Percentiles rank a stretch among this genome's conserved stretches.
phyloP scores from a whole-genome alignment of 2,888 invertebrate genomes.

The Atherix ibis region DNA sequence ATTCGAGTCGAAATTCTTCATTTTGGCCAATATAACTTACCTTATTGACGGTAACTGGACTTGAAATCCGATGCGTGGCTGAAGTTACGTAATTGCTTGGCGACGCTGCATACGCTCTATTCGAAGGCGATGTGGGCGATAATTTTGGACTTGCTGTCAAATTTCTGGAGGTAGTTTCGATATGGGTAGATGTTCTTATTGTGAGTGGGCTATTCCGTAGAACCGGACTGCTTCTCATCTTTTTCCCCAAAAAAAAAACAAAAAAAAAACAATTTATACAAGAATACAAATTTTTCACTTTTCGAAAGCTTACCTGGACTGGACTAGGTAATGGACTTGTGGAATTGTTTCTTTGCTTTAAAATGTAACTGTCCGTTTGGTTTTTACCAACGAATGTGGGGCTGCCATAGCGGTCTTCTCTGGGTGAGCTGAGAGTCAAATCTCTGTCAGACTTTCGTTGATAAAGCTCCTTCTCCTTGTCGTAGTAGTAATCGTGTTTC shows the following conservation, averaged over 20 bases:
- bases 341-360: constrained; percentile 12
- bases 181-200: constrained; percentile 29
- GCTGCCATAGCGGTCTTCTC: constrained; percentile 24
- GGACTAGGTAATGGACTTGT: constrained; percentile 29
- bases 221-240: constrained; percentile 30
- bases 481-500: constrained; percentile 30
- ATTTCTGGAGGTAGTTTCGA: constrained; percentile 24
- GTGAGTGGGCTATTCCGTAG: constrained; percentile 29
- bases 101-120: constrained; percentile 33
- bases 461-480: constrained; percentile 30
- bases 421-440: constrained; percentile 24
- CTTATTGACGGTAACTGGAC: constrained; percentile 21
- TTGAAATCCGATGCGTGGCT: constrained; percentile 32
- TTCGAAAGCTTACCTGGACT: constrained; percentile 30
- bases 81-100: constrained; percentile 39
- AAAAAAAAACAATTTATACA: not conserved
- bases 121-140: constrained; percentile 26
- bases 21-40: not conserved
- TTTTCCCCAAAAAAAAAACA: constrained; percentile 3
- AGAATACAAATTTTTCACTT: not conserved
- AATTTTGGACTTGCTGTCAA: constrained; percentile 26
- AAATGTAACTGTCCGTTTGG: constrained; percentile 13
- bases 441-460: constrained; percentile 21
- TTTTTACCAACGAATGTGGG: constrained; percentile 13
- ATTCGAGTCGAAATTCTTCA: not conserved